A percentile compares a stretch with the other conserved stretches of the same genome.
phyloP scores from a whole-genome alignment of 2,113 vertebrate genomes.

The Malurus melanocephalus region DNA sequence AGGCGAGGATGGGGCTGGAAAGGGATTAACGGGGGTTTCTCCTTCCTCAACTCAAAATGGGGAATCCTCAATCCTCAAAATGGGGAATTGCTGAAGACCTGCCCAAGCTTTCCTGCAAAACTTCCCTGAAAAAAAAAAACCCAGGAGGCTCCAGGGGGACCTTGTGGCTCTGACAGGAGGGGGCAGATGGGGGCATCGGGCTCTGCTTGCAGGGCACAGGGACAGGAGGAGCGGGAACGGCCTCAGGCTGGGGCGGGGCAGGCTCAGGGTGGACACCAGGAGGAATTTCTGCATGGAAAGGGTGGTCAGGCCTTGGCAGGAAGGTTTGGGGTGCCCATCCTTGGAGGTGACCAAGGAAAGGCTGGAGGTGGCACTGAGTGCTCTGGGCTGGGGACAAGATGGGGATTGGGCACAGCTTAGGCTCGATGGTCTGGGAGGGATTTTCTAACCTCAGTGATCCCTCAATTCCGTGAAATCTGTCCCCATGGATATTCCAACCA shows the following conservation, averaged over 20 bases:
- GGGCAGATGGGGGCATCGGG: rapidly evolving
- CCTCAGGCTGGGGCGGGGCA: background rate
- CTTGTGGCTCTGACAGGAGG: background rate
- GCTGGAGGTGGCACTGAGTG: rapidly evolving
- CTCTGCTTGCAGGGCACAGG: background rate
- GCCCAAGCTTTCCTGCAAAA: background rate
- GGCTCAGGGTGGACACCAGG: rapidly evolving
- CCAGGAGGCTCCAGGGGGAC: rapidly evolving
- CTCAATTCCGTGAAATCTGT: background rate
- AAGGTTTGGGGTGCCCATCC: background rate
- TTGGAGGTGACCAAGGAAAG: background rate
- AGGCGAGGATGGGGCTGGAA: rapidly evolving
- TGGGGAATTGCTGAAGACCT: background rate
- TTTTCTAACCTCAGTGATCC: rapidly evolving
- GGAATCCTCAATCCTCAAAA: background rate
- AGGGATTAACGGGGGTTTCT: rapidly evolving
- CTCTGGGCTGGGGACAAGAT: background rate
- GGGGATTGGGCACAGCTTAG: rapidly evolving
- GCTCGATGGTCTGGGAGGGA: rapidly evolving
- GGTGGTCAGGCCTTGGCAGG: rapidly evolving
- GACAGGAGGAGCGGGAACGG: background rate
- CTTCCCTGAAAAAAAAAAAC: background rate
- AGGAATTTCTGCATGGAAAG: rapidly evolving
- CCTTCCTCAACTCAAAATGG: rapidly evolving
- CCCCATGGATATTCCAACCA: rapidly evolving